A percentile compares a stretch with the other conserved stretches of the same genome.
Evolutionary conservation across 2,113 vertebrate genomes (phyloP).

Genomic region (Sorex fumeus): DNA sequence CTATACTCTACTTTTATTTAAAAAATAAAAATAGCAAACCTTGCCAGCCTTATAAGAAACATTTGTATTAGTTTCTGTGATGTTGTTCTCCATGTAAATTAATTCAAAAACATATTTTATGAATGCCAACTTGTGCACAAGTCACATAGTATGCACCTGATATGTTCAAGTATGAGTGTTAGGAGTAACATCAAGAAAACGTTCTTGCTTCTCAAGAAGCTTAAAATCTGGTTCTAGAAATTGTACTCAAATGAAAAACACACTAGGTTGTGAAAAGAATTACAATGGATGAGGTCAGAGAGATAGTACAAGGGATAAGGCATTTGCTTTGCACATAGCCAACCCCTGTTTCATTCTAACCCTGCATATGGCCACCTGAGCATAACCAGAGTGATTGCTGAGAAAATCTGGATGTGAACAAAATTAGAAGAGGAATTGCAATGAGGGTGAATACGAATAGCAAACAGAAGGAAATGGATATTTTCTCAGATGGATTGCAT

Average conservation of each 20-base stretch:
- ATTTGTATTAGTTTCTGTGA: conserved; percentile 8
- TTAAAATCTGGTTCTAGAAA: not conserved
- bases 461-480: not conserved
- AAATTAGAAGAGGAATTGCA: not conserved
- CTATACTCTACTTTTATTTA: not conserved
- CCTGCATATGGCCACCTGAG: too few species aligned
- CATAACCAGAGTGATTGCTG: too few species aligned
- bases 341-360: too few species aligned
- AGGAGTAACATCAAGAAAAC: not conserved
- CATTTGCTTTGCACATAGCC: too few species aligned
- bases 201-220: not conserved
- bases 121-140: not conserved
- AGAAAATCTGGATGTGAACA: not conserved
- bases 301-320: too few species aligned
- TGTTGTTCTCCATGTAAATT: conserved; percentile 10
- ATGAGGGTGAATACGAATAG: not conserved
- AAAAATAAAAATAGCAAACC: not conserved
- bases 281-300: not conserved
- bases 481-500: not conserved
- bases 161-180: not conserved
- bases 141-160: not conserved
- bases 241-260: not conserved
- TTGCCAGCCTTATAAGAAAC: not conserved
- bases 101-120: not conserved
- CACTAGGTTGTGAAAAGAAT: not conserved